phyloP scores from a whole-genome alignment of 2,888 invertebrate species.

The Diaprepes abbreviatus region DNA sequence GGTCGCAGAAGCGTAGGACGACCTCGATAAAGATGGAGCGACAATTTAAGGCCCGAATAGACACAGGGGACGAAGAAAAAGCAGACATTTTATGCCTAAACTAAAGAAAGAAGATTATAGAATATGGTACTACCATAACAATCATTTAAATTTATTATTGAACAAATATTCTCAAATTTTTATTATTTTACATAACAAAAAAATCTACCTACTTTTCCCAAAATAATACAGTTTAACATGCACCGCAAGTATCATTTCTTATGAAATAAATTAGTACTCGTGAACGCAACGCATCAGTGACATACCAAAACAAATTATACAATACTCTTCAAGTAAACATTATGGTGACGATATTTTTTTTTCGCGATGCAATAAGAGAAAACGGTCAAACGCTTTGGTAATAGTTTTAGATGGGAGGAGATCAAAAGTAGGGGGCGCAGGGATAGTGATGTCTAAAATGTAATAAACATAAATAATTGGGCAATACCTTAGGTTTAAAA shows the following conservation, averaged over 20 bases:
- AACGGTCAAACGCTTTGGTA: constrained; percentile 20
- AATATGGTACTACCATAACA: too few relatives aligned
- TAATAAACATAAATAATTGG: too few relatives aligned
- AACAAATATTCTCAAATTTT: background rate
- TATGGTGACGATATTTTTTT: constrained; percentile 24
- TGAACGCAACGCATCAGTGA: constrained; percentile 39
- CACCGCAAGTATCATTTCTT: constrained; percentile 37
- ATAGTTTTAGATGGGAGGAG: constrained; percentile 26
- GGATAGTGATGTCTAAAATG: too few relatives aligned
- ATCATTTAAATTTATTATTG: too few relatives aligned
- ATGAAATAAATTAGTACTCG: constrained; percentile 44
- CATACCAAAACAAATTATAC: constrained; percentile 44
- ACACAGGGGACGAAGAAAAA: too few relatives aligned
- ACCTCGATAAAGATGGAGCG: too few relatives aligned
- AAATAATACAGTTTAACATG: constrained; percentile 43
- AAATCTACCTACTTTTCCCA: constrained; percentile 35
- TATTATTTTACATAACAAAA: constrained; percentile 21
- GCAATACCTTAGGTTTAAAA: too few relatives aligned
- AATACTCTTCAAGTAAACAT: constrained; percentile 13
- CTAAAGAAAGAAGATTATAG: too few relatives aligned
- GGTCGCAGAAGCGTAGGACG: too few relatives aligned
- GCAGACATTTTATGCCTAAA: too few relatives aligned
- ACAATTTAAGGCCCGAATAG: too few relatives aligned
- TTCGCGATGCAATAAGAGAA: constrained; percentile 35
- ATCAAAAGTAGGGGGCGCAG: constrained; percentile 19